Conservation (phyloP, 2,797 vertebrate genomes). For the Botia almorhae region DNA sequence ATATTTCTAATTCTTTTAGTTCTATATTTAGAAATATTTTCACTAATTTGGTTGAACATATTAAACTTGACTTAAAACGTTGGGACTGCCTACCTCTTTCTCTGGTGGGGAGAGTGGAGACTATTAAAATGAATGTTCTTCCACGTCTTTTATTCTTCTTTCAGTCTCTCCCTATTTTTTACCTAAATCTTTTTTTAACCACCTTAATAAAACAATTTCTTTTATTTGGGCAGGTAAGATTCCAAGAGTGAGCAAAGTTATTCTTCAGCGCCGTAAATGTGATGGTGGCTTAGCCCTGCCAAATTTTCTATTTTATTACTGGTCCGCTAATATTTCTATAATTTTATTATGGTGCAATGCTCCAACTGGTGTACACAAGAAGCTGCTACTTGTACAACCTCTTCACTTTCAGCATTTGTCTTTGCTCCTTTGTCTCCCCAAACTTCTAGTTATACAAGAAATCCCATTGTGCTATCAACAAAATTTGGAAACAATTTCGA, state of each 20-base stretch:
- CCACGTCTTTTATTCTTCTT: too few relatives aligned
- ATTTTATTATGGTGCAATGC: not conserved
- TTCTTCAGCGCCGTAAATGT: not conserved
- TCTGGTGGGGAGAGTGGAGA: not conserved
- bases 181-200: too few relatives aligned
- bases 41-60: too few relatives aligned
- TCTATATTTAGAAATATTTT: too few relatives aligned
- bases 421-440: not conserved
- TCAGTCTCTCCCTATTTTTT: too few relatives aligned
- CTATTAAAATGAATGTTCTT: not conserved
- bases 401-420: not conserved
- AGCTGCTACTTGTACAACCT: not conserved
- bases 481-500: not conserved
- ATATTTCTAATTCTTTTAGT: not conserved
- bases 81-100: too few relatives aligned
- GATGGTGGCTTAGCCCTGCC: not conserved
- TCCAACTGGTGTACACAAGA: not conserved
- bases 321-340: not conserved
- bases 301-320: not conserved
- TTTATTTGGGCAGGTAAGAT: too few relatives aligned
- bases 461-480: not conserved
- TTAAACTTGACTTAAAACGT: too few relatives aligned
- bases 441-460: not conserved
- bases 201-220: too few relatives aligned
- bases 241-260: not conserved